Conservation (phyloP, 1,140 invertebrate species). For the Drosophila obscura region DNA sequence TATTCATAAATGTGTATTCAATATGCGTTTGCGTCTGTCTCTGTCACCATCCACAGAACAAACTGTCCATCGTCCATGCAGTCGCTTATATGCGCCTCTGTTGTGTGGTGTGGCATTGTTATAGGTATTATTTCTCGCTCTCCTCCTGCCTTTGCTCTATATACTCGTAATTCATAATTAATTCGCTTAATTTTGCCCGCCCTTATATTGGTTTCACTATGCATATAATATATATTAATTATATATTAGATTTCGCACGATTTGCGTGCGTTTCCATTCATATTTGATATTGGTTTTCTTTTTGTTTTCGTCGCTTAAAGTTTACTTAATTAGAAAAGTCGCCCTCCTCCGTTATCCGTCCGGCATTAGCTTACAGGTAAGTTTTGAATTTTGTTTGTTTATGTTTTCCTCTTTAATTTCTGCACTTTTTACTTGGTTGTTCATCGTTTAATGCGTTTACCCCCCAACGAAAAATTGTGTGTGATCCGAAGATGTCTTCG, state of each 20-base stretch:
- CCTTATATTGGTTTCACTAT: slow-evolving; percentile 79
- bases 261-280: slow-evolving; percentile 58
- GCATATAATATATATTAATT: slow-evolving; percentile 72
- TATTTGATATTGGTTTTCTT: slow-evolving; percentile 67
- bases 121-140: slow-evolving; percentile 36
- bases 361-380: slow-evolving; percentile 75
- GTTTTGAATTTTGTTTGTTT: slow-evolving; percentile 44
- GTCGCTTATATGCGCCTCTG: slow-evolving; percentile 38
- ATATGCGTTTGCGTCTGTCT: slow-evolving; percentile 33
- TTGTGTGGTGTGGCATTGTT: slow-evolving; percentile 37
- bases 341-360: slow-evolving; percentile 36
- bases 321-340: slow-evolving; percentile 80
- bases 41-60: slow-evolving; percentile 26
- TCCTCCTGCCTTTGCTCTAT: slow-evolving; percentile 61
- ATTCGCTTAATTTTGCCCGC: slow-evolving; percentile 79
- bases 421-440: no score
- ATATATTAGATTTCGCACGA: slow-evolving; percentile 74
- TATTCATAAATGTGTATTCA: slow-evolving; percentile 69
- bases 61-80: slow-evolving; percentile 59
- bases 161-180: slow-evolving; percentile 76
- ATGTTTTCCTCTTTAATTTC: slow-evolving; percentile 34
- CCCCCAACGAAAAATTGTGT: slow-evolving; percentile 61
- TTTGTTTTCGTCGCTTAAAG: slow-evolving; percentile 65
- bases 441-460: no score
- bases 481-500: slow-evolving; percentile 41